Percentiles rank a stretch among this genome's conserved stretches.
phyloP scores from a whole-genome alignment of 2,797 vertebrate species.

The Acrossocheilus fasciatus region DNA sequence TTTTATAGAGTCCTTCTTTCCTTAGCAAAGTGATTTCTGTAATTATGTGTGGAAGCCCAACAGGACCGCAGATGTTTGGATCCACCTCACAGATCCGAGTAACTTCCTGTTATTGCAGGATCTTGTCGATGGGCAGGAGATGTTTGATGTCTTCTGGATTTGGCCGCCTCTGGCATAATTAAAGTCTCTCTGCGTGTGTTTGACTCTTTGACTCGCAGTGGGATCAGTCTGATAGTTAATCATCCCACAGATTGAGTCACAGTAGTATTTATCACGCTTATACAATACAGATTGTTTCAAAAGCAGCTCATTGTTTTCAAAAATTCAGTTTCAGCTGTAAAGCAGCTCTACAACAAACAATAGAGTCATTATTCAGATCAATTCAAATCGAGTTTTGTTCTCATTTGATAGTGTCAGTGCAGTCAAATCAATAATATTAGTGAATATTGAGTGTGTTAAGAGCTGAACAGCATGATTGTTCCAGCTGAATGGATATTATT shows the following conservation, averaged over 20 bases:
- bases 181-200: slow-evolving; percentile 48
- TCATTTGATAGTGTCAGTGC: not conserved
- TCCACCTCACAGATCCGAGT: slow-evolving; percentile 60
- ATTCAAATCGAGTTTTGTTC: not conserved
- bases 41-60: slow-evolving; percentile 66
- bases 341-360: not conserved
- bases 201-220: slow-evolving; percentile 34
- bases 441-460: not conserved
- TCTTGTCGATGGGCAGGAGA: slow-evolving; percentile 64
- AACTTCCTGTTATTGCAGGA: slow-evolving; percentile 77
- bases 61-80: slow-evolving; percentile 63
- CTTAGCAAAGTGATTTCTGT: slow-evolving; percentile 63
- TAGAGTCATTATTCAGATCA: not conserved
- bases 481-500: no score
- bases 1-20: slow-evolving; percentile 68
- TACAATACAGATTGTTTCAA: not conserved
- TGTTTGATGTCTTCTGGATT: slow-evolving; percentile 72
- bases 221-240: not conserved
- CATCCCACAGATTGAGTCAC: not conserved
- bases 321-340: not conserved
- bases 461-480: not conserved
- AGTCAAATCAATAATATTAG: not conserved
- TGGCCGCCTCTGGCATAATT: slow-evolving; percentile 57
- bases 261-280: not conserved
- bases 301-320: not conserved